A percentile compares a stretch with the other conserved stretches of the same genome.
These are phyloP conservation scores for Anarsia innoxiella DNA, from an alignment of 2,888 invertebrate genomes.

Conservation along the genomic window DNA sequence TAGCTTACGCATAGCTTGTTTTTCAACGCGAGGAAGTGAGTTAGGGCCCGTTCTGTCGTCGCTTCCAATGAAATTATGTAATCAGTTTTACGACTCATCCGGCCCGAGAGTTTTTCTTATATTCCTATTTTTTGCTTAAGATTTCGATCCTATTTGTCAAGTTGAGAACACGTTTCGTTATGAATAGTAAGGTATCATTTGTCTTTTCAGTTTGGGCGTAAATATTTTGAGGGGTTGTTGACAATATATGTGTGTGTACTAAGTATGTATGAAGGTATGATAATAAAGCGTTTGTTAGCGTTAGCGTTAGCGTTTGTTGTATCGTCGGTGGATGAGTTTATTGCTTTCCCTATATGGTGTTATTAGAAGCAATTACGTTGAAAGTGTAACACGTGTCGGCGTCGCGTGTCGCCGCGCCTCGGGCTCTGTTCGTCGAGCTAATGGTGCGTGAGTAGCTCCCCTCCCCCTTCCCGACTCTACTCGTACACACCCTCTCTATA, in stretches of 20 bases:
- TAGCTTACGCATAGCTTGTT: conserved; percentile 53
- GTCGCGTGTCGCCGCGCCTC: conserved; percentile 55
- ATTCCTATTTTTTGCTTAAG: conserved; percentile 31
- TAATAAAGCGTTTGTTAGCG: conserved; percentile 12
- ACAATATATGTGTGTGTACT: background rate
- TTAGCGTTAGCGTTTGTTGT: no score
- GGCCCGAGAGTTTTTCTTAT: conserved; percentile 45
- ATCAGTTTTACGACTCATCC: conserved; percentile 64
- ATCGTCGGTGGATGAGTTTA: conserved; percentile 14
- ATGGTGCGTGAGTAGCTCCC: conserved; percentile 61
- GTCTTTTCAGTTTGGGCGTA: conserved; percentile 2
- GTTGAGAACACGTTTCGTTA: conserved; percentile 18
- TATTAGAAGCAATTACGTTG: conserved; percentile 69
- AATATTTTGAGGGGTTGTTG: conserved; percentile 9
- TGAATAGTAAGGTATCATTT: conserved; percentile 12
- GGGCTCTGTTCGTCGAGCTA: conserved; percentile 44
- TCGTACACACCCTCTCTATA: conserved; percentile 33
- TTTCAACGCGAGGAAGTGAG: conserved; percentile 56
- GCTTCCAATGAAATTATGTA: conserved; percentile 66
- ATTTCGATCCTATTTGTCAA: conserved; percentile 24
- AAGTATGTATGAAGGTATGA: conserved; percentile 1
- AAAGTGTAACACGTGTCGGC: conserved; percentile 65
- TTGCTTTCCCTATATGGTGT: conserved; percentile 16
- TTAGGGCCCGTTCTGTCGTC: conserved; percentile 56
- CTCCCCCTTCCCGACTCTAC: conserved; percentile 24